Base-by-base conservation (phyloP, 2,888 invertebrate species). In the Ptilodon capucinus region DNA sequence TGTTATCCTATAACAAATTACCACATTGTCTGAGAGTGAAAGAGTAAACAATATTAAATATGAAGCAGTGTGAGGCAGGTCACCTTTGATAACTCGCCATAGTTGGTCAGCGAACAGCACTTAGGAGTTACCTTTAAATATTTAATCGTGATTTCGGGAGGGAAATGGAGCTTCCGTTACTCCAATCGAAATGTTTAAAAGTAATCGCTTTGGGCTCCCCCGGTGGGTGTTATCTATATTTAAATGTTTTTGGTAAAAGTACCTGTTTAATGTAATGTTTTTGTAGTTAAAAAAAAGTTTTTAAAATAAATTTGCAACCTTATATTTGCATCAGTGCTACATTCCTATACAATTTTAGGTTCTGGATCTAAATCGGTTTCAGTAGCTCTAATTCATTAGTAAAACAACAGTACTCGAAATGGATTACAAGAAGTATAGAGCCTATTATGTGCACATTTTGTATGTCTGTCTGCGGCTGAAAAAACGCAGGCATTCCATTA, bases 1-100 rank as follows among this genome's bases (percentile, higher is more conserved):
- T 79, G 80, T 84, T 84, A 87, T 87, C 86, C 87, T 65, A 64
- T 79, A 81, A 87, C 81, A 87, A 84, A 87, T 88, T 84, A 85
- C 80, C 68, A 63, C 73, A 72, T 68, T 75, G 74, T 74, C 71
- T 71, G 71, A 66, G 64, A 69, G 58, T 60, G 67, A 76, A 80
- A 77, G 63, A 63, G 71, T 73, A 79, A 78, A 81, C 76, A 77
- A 76, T 64, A 66, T 71, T 67, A 76, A 77, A 76, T 71, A 71
- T 64, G 60, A 66, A 71, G 76, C 63, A 71, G 59, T 71, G 60
- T 66, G 69, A 65, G 57, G 58, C 55, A 48, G 61, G 58, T 53
- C 59, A 55, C 63, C 69, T 70, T 69, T 65, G 69, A 65, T 76
- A 76, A 77, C 71, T 68, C 71, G 60, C 55, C 69, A 51, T 64